Base-by-base conservation (phyloP, 2,888 invertebrate species). In the Salticus scenicus region DNA sequence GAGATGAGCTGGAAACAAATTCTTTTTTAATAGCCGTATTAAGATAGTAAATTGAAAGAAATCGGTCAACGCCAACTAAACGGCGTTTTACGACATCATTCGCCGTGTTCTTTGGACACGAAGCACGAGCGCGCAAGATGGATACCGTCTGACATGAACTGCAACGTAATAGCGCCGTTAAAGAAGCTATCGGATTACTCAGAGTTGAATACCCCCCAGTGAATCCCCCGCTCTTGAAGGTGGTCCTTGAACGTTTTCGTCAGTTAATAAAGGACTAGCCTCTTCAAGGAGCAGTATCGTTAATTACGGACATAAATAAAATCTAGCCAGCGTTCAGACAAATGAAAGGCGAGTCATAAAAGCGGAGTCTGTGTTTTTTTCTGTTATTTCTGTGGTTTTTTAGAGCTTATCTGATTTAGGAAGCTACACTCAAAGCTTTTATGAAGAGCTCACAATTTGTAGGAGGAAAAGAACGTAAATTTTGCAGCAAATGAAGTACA, bases 131-230 rank as follows among this genome's bases (percentile, higher is more conserved):
- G 30, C 24, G n/a, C 42, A 77, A 84, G 84, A 84, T 78, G 76
- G 73, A 84, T 84, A 78, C 71, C 73, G 69, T 30, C 57, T 77
- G 84, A 84, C 84, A 84, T 84, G 78, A 84, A 78, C 84, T 37
- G 78, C 73, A 67, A 57, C 63, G 78, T 84, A 84, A 78, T 73
- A 77, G 77, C 72, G 33, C 47, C 71, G 72, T 72, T 83, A 72
- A 77, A 77, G 84, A 78, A 71, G 77, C 77, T 72, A 73, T 84
- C 78, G 71, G 77, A 84, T 84, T 84, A 73, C 84, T 73, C 47
- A 67, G 83, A 70, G 75, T 74, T 47, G 57, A 72, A 31, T 37
- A 10, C 37, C 37, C 17, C 63, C 70, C 28, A 24, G 17, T 30
- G 24, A 27, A 63, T 51, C 66, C 63, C 24, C 64, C 42, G 30